Conservation (phyloP, 2,113 vertebrate species). For the Anthoscopus minutus region DNA sequence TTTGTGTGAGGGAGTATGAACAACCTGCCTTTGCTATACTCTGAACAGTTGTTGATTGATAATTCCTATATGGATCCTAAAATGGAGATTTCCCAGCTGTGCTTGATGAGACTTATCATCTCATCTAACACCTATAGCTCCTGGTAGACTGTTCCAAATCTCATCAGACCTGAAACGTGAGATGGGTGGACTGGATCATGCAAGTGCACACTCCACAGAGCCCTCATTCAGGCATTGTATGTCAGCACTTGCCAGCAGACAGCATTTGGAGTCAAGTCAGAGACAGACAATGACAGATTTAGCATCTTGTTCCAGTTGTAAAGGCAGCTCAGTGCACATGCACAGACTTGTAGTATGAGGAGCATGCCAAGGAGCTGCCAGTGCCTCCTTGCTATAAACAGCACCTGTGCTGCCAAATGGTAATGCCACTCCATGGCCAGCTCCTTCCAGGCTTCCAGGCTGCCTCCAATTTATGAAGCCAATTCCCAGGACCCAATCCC, state of each 20-base stretch:
- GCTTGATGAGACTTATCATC: neutral
- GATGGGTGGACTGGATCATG: constrained; percentile 41
- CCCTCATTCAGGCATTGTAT: constrained; percentile 65
- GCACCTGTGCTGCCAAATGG: constrained; percentile 70
- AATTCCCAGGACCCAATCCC: neutral
- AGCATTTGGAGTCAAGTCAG: constrained; percentile 49
- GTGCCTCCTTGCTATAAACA: neutral
- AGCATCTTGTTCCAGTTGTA: constrained; percentile 45
- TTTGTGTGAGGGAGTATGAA: neutral
- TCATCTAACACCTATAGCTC: constrained; percentile 8
- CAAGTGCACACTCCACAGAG: constrained; percentile 56
- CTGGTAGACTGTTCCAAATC: neutral
- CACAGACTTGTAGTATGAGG: constrained; percentile 28
- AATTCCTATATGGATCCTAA: constrained; percentile 19
- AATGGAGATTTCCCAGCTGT: constrained; percentile 48
- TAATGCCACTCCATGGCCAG: neutral
- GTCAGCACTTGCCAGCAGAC: constrained; percentile 67
- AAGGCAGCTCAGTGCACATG: constrained; percentile 27
- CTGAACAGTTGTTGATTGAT: constrained; percentile 39
- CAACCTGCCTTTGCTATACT: neutral
- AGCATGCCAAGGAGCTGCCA: constrained; percentile 16
- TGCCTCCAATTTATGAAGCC: neutral
- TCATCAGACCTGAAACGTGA: constrained; percentile 60
- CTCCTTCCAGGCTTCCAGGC: neutral
- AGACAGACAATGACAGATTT: constrained; percentile 73